Evolutionary conservation across 2,888 invertebrate species (phyloP).

Genomic region (Fragum fragum): DNA sequence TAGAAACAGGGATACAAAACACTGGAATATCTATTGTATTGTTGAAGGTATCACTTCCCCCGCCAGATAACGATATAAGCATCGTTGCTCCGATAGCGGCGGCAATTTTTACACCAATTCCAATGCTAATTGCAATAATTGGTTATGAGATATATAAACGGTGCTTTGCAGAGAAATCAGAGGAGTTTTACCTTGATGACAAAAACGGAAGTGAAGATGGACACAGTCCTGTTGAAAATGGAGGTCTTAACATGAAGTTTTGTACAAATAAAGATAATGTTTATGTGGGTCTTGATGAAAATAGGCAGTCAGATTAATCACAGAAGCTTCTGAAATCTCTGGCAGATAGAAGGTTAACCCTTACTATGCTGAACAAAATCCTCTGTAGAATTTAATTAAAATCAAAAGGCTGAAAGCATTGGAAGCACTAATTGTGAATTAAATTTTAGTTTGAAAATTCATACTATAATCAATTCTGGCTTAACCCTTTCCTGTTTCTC

Average conservation of each 20-base stretch:
- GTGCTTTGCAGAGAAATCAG: slow-evolving; percentile 58
- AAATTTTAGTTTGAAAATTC: too few relatives aligned
- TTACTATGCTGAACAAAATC: too few relatives aligned
- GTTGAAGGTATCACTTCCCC: slow-evolving; percentile 81
- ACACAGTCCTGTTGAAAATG: slow-evolving; percentile 8
- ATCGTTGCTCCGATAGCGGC: slow-evolving; percentile 88
- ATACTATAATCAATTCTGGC: too few relatives aligned
- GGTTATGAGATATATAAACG: slow-evolving; percentile 71
- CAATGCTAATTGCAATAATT: slow-evolving; percentile 76
- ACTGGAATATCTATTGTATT: slow-evolving; percentile 89
- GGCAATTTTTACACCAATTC: slow-evolving; percentile 82
- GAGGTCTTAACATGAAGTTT: neutral
- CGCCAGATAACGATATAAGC: slow-evolving; percentile 89
- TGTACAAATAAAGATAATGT: slow-evolving; percentile 25
- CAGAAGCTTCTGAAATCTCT: too few relatives aligned
- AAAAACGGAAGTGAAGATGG: slow-evolving; percentile 32
- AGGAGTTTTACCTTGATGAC: slow-evolving; percentile 55
- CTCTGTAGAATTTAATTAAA: too few relatives aligned
- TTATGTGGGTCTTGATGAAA: slow-evolving; percentile 39
- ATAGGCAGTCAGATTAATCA: slow-evolving; percentile 22
- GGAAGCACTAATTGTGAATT: too few relatives aligned
- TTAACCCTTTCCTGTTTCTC: too few relatives aligned
- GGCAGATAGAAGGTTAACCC: too few relatives aligned
- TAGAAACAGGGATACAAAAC: slow-evolving; percentile 95
- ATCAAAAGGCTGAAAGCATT: too few relatives aligned